These are phyloP conservation scores for Bombus affinis DNA, from an alignment of 1,140 invertebrate species.

Conservation along the genomic window DNA sequence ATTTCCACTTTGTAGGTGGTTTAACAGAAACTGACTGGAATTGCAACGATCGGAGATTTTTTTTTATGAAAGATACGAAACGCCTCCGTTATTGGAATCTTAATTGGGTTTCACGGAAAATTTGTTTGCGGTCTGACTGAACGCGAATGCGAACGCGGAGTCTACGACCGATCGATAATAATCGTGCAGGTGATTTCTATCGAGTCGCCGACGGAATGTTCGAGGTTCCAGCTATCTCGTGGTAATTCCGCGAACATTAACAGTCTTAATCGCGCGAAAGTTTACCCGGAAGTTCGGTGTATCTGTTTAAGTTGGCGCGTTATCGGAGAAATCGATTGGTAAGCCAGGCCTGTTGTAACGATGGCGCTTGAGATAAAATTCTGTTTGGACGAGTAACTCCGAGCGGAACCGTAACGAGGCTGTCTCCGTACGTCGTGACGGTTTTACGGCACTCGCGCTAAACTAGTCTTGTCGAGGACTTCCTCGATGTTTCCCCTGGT, in stretches of 20 bases:
- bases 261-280: slow-evolving; percentile 69
- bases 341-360: slow-evolving; percentile 76
- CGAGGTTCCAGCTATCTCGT: slow-evolving; percentile 44
- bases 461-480: slow-evolving; percentile 2
- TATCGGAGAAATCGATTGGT: slow-evolving; percentile 75
- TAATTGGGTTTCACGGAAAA: not conserved
- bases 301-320: slow-evolving; percentile 72
- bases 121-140: slow-evolving; percentile 25
- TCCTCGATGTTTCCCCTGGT: not conserved
- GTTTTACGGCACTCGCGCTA: not conserved
- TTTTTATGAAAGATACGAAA: not conserved
- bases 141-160: not conserved
- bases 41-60: not conserved
- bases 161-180: slow-evolving; percentile 54
- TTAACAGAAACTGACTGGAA: not conserved
- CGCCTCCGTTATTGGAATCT: not conserved
- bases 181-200: slow-evolving; percentile 18
- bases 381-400: slow-evolving; percentile 76
- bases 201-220: slow-evolving; percentile 47
- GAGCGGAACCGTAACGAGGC: slow-evolving; percentile 76
- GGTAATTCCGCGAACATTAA: slow-evolving; percentile 62
- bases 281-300: slow-evolving; percentile 63
- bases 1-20: not conserved
- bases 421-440: slow-evolving; percentile 39
- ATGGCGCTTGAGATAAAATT: slow-evolving; percentile 79